Conservation (phyloP, 30 jellyfish, hydroid and myxozoan genomes). For the Aurelia aurita region DNA sequence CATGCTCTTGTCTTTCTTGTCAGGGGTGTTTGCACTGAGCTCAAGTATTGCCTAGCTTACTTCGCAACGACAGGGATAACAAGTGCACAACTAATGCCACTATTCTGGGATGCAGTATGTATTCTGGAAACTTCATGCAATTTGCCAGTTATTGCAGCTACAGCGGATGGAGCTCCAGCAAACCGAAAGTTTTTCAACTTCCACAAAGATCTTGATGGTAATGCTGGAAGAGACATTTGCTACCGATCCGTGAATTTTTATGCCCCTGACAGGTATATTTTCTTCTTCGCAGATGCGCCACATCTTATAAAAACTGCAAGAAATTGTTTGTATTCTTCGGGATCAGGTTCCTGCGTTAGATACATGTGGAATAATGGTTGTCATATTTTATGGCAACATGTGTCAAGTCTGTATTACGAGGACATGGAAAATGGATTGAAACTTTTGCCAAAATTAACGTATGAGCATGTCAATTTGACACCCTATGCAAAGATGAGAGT, state of each 20-base stretch:
- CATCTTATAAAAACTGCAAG: conserved; percentile 40
- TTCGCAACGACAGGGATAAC: conserved; percentile 38
- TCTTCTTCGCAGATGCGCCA: conserved; percentile 38
- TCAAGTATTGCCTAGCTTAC: conserved; percentile 40
- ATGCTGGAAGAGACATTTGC: conserved; percentile 2
- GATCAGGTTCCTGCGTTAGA: conserved; percentile 21
- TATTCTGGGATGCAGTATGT: conserved; percentile 61
- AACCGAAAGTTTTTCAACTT: conserved; percentile 30
- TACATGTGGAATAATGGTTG: conserved; percentile 36
- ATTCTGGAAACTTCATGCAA: conserved; percentile 51
- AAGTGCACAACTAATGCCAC: conserved; percentile 44
- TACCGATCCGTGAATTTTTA: conserved; percentile 1
- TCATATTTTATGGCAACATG: conserved; percentile 11
- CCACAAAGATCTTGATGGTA: conserved; percentile 16
- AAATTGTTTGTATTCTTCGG: conserved; percentile 42
- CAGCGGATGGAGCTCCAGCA: conserved; percentile 63
- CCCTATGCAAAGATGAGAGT: conserved; percentile 55
- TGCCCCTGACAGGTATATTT: conserved; percentile 28
- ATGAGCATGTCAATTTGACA: conserved; percentile 50
- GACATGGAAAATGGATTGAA: conserved; percentile 1
- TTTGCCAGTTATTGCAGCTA: conserved; percentile 43
- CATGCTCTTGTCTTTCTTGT: conserved; percentile 57
- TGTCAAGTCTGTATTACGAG: background rate
- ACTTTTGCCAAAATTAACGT: conserved; percentile 12
- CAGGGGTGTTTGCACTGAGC: conserved; percentile 36